phyloP scores from a whole-genome alignment of 2,113 vertebrate genomes.

The Pyrgilauda ruficollis region DNA sequence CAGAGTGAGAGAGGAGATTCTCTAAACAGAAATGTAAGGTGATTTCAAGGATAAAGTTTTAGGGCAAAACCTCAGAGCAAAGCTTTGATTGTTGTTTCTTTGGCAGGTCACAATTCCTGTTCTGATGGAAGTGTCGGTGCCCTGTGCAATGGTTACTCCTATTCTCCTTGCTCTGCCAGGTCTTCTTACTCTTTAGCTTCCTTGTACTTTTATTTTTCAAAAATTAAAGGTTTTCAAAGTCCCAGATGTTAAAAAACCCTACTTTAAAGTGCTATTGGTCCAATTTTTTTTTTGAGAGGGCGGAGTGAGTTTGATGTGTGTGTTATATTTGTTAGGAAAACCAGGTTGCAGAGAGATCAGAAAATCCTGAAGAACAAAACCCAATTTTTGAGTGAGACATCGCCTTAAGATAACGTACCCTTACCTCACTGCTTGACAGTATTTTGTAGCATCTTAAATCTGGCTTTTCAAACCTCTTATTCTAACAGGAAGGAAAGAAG shows the following conservation, averaged over 20 bases:
- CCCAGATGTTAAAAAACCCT: not conserved
- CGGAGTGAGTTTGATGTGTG: too few relatives aligned
- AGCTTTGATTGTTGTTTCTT: not conserved
- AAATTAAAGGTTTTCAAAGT: not conserved
- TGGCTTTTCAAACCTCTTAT: not conserved
- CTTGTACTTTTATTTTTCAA: not conserved
- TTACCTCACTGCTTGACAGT: not conserved
- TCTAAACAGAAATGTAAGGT: not conserved
- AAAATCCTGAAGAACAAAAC: not conserved
- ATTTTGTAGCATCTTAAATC: not conserved
- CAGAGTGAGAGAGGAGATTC: not conserved
- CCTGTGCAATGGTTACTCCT: fast-evolving
- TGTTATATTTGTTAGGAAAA: not conserved
- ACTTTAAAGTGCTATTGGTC: not conserved
- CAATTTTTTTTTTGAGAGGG: too few relatives aligned
- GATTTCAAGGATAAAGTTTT: not conserved
- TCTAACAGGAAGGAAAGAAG: not conserved
- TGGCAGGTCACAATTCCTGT: not conserved
- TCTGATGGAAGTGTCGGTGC: not conserved
- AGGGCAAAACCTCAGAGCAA: not conserved
- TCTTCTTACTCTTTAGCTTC: not conserved
- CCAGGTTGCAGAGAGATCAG: not conserved
- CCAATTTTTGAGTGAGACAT: not conserved
- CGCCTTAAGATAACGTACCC: not conserved
- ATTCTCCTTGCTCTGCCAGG: not conserved